A percentile compares a stretch with the other conserved stretches of the same genome.
Conservation (phyloP, 1,140 invertebrate species). For the Steinernema khuongi region DNA sequence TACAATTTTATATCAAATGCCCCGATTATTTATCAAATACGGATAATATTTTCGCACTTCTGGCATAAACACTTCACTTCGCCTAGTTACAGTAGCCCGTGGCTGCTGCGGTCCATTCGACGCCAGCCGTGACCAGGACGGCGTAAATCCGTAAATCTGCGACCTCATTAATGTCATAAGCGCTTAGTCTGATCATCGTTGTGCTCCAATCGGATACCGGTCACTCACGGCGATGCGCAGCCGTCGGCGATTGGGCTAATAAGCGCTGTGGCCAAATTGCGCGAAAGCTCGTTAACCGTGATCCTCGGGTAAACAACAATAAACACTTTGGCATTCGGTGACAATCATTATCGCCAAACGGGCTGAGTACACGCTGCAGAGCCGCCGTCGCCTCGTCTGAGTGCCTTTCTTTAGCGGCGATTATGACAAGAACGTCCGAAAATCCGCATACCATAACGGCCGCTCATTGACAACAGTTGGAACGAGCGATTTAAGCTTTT, state of each 20-base stretch:
- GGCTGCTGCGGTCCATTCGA: too few relatives aligned
- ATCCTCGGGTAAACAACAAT: conserved; percentile 5
- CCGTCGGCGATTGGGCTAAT: conserved; percentile 6
- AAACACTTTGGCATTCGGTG: not conserved
- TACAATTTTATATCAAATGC: conserved; percentile 4
- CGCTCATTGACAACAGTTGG: not conserved
- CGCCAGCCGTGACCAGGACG: too few relatives aligned
- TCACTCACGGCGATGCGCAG: not conserved
- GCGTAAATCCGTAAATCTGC: not conserved
- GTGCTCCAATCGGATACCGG: conserved; percentile 10
- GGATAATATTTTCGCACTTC: conserved; percentile 10
- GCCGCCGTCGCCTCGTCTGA: not conserved
- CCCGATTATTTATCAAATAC: conserved; percentile 6
- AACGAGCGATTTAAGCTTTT: conserved; percentile 7
- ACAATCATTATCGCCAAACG: not conserved
- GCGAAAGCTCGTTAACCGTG: conserved; percentile 9
- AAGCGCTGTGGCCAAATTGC: conserved; percentile 6
- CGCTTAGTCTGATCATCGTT: not conserved
- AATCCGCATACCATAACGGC: conserved; percentile 15
- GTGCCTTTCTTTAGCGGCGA: not conserved
- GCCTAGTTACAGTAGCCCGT: too few relatives aligned
- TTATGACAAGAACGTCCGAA: not conserved
- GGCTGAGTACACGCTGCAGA: not conserved
- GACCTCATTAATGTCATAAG: not conserved
- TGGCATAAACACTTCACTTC: conserved; percentile 3